phyloP scores from a whole-genome alignment of 2,888 invertebrate species.

The Anticlea derivata region DNA sequence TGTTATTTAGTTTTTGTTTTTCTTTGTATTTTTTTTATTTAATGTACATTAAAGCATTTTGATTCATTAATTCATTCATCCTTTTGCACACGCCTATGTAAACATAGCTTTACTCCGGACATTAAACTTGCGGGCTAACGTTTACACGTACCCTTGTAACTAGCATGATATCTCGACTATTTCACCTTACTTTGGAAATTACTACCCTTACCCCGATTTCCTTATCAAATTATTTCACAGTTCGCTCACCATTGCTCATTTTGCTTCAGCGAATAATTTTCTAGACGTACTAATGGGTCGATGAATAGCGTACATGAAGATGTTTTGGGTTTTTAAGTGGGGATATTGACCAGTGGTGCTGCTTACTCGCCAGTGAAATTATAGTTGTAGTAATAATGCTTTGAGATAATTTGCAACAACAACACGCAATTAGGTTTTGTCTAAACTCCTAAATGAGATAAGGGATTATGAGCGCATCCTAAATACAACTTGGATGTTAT shows the following conservation, averaged over 20 bases:
- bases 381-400: neutral
- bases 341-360: neutral
- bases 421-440: constrained; percentile 4
- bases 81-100: neutral
- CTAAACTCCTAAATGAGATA: constrained; percentile 1
- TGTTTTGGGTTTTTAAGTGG: neutral
- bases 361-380: neutral
- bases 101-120: neutral
- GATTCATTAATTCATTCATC: too few species aligned
- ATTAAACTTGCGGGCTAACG: constrained; percentile 5
- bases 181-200: constrained; percentile 8
- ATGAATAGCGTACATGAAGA: neutral
- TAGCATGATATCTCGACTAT: constrained; percentile 15
- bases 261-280: neutral
- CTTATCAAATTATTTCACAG: neutral
- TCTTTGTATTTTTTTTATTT: too few species aligned
- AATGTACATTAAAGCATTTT: too few species aligned
- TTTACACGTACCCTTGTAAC: constrained; percentile 13
- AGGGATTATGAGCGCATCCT: neutral
- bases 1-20: too few species aligned
- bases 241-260: neutral
- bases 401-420: constrained; percentile 10
- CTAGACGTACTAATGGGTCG: neutral
- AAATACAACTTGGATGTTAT: too few species aligned
- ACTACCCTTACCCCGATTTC: neutral